phyloP scores from a whole-genome alignment of 1,140 invertebrate species.

The Maconellicoccus hirsutus region DNA sequence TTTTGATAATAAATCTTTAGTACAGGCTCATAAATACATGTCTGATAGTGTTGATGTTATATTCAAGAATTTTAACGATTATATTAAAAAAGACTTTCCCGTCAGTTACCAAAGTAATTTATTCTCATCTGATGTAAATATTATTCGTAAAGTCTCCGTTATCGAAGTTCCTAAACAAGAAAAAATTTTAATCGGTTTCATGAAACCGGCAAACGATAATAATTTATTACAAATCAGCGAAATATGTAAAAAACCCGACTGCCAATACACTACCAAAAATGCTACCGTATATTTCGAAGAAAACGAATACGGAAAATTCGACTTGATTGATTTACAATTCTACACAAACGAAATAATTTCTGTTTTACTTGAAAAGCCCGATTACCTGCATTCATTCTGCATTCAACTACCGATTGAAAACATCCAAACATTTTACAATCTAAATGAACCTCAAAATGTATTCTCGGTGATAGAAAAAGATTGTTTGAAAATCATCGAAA shows the following conservation, averaged over 20 bases:
- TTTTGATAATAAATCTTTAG: slow-evolving; percentile 55
- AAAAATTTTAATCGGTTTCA: slow-evolving; percentile 13
- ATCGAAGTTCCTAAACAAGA: slow-evolving; percentile 24
- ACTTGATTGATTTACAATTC: slow-evolving; percentile 43
- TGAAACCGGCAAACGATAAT: slow-evolving; percentile 15
- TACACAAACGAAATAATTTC: slow-evolving; percentile 69
- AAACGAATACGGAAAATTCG: not conserved
- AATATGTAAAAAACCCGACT: not conserved
- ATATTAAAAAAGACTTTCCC: not conserved
- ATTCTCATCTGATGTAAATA: not conserved
- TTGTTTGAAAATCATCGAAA: slow-evolving; percentile 44
- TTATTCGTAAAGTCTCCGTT: not conserved
- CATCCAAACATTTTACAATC: slow-evolving; percentile 32
- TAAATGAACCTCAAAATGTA: not conserved
- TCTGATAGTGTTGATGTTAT: slow-evolving; percentile 46
- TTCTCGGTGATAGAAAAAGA: slow-evolving; percentile 1
- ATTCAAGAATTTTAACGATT: not conserved
- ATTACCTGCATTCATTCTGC: slow-evolving; percentile 39
- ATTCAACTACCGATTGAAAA: slow-evolving; percentile 50
- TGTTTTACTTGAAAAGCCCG: slow-evolving; percentile 50
- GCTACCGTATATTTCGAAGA: not conserved
- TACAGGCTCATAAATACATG: slow-evolving; percentile 67
- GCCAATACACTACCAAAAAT: not conserved
- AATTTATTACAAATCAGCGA: slow-evolving; percentile 15
- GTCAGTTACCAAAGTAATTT: not conserved